These are phyloP conservation scores for Polia nebulosa DNA, from an alignment of 2,888 invertebrate species.

Conservation along the genomic window DNA sequence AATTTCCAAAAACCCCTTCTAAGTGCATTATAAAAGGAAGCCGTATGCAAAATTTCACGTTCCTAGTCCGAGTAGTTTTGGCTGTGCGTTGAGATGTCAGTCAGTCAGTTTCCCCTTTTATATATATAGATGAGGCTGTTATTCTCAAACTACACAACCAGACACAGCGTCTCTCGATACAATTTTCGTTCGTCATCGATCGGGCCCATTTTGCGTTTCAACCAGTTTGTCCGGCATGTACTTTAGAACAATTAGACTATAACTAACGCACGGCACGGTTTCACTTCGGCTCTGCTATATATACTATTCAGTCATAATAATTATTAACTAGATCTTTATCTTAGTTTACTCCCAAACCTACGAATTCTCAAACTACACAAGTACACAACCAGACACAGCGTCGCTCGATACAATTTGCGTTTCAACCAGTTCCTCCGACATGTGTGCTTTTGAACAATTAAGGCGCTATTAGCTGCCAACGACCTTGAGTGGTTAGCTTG, in stretches of 20 bases:
- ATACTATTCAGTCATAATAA: no score
- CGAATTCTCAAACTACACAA: background rate
- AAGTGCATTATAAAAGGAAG: no score
- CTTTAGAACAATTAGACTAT: constrained; percentile 87
- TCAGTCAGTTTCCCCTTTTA: no score
- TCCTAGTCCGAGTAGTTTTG: no score
- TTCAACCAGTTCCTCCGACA: constrained; percentile 65
- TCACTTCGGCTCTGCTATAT: constrained; percentile 57
- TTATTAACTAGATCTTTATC: no score
- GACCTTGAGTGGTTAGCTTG: no score
- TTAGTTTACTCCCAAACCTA: background rate
- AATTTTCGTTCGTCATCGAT: constrained; percentile 48
- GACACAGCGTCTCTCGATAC: constrained; percentile 15
- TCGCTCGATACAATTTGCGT: constrained; percentile 45
- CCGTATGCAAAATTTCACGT: no score
- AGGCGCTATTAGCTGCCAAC: no score
- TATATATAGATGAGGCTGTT: no score
- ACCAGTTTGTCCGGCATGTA: constrained; percentile 72
- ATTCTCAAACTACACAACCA: background rate
- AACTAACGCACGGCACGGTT: constrained; percentile 68
- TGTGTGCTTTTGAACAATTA: constrained; percentile 89
- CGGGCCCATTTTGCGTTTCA: constrained; percentile 22
- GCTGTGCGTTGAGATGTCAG: no score
- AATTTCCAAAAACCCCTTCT: no score
- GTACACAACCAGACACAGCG: background rate